phyloP scores from a whole-genome alignment of 2,797 vertebrate genomes.

The Hoplostethus atlanticus region DNA sequence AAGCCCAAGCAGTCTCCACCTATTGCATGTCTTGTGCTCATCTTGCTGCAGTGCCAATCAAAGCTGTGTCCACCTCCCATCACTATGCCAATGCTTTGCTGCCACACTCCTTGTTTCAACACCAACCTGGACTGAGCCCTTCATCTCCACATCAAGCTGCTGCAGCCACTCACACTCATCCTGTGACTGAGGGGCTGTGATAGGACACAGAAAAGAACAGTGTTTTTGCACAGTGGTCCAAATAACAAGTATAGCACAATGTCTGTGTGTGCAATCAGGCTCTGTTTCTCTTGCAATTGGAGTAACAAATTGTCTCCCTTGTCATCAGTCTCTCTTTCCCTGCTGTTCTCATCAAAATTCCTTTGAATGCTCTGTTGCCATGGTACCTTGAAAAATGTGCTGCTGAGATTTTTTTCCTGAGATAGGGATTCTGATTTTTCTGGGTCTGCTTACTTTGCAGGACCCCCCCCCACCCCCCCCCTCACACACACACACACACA shows the following conservation, averaged over 20 bases:
- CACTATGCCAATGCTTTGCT: conserved; percentile 51
- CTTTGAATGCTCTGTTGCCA: conserved; percentile 86
- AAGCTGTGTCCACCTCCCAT: conserved; percentile 46
- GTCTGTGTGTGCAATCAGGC: conserved; percentile 73
- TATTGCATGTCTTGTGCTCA: conserved; percentile 42
- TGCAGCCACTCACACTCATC: conserved; percentile 43
- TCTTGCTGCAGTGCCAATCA: conserved; percentile 56
- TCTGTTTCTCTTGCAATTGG: conserved; percentile 73
- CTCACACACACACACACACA: conserved; percentile 24
- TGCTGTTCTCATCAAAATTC: conserved; percentile 86
- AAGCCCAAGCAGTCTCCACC: conserved; percentile 25
- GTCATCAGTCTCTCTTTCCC: conserved; percentile 80
- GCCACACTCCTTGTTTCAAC: conserved; percentile 29
- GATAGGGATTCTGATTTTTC: conserved; percentile 65
- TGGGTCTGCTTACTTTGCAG: conserved; percentile 60
- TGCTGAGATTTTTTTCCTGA: conserved; percentile 59
- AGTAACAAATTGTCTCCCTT: conserved; percentile 84
- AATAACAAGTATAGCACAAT: conserved; percentile 47
- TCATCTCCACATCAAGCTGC: conserved; percentile 52
- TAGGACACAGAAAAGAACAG: conserved; percentile 34
- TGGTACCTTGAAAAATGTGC: conserved; percentile 85
- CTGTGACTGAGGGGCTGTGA: conserved; percentile 39
- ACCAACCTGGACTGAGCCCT: conserved; percentile 37
- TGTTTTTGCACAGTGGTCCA: conserved; percentile 41
- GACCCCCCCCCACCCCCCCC: background rate